A percentile compares a stretch with the other conserved stretches of the same genome.
Conservation (phyloP, 2,113 vertebrate genomes). For the Azemiops feae region DNA sequence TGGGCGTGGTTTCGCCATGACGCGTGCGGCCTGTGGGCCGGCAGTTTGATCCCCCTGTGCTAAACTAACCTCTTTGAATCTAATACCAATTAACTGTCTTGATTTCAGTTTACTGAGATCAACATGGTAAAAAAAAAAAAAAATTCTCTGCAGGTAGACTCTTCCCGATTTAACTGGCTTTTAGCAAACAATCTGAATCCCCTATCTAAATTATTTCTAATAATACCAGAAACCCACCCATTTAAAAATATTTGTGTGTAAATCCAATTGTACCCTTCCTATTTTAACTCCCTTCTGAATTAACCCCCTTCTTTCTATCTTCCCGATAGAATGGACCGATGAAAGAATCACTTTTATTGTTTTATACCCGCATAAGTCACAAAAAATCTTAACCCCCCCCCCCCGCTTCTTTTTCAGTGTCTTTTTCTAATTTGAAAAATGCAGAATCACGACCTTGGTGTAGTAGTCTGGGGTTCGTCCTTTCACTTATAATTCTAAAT, state of each 20-base stretch:
- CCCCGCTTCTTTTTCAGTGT: neutral
- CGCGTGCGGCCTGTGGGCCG: no score
- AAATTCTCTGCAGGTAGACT: no score
- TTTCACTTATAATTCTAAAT: neutral
- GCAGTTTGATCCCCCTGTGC: no score
- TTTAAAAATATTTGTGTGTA: neutral
- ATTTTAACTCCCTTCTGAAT: neutral
- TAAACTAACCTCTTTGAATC: neutral
- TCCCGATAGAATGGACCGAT: neutral
- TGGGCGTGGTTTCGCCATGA: no score
- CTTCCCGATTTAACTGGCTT: neutral
- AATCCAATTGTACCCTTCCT: neutral
- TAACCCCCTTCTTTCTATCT: neutral
- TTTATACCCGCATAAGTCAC: neutral
- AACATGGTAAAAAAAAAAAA: no score
- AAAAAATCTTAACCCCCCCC: neutral
- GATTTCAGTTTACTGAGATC: neutral
- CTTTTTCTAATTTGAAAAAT: neutral
- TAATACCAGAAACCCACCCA: neutral
- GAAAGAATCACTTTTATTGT: neutral
- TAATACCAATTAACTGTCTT: neutral
- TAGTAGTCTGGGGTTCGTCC: neutral
- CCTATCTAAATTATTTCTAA: neutral
- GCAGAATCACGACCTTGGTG: neutral
- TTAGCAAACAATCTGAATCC: neutral